Evolutionary conservation across 1,140 invertebrate species (phyloP), one percentile per base, ranked within the genome.

Genomic region (Drosophila pseudoananassae): DNA sequence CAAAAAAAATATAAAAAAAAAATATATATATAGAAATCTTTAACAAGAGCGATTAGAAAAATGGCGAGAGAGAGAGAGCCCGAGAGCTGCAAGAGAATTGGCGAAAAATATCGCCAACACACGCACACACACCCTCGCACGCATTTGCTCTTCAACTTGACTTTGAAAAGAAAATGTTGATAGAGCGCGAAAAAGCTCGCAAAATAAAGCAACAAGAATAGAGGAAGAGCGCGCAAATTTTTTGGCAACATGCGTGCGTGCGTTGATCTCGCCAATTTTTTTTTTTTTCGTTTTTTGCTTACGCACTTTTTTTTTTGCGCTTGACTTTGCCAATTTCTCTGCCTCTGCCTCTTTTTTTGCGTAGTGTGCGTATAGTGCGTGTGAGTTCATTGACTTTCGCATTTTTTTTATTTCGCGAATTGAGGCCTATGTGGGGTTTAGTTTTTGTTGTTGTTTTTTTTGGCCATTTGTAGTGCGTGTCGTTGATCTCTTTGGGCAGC

Each of bases 151-250:
- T 90, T 90, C 85, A 90, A 90, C 85, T 90, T 90, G 85, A 90
- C 85, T 90, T 90, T 90, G 85, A 90, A 88, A 73, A 79, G 80
- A 90, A 88, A 73, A 80, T 85, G 81, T 85, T 80, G 81, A 80
- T 63, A 84, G 73, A 75, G 64, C 53, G 31, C 33, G 49, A 43
- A 27, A 52, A 17, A 66, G 20, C 20, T 2, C 20, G 20, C 20
- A 20, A 20, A 20, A 20, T 20, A 20, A 3, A 20, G 20, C 20
- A 27, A 49, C 17, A 51, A 31, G 36, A 17, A 14, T 53, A 12
- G 31, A 56, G 55, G 25, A 53, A 54, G 27, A 52, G 57, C 53
- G 38, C 40, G 52, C 51, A 52, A 56, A 25, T 36, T 50, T 78
- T 74, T 85, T 87, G 81, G 81, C 81, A 85, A 85, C 81, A 87